Percentiles rank a stretch among this genome's conserved stretches.
Conservation (phyloP, 2,888 invertebrate species). For the Tridacna crocea region DNA sequence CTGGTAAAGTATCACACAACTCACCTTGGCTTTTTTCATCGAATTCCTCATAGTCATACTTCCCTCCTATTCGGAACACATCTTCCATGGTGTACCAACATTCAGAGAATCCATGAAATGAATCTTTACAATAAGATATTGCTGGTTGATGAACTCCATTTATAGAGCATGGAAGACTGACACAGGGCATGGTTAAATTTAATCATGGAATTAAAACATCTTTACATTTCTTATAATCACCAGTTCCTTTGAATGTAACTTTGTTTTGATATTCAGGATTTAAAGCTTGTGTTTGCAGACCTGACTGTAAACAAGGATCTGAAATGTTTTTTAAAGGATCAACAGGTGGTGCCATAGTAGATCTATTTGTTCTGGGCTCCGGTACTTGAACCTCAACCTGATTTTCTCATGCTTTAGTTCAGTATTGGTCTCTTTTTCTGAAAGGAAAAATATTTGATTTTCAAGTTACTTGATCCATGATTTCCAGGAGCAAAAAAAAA, state of each 20-base stretch:
- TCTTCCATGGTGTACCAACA: conserved; percentile 85
- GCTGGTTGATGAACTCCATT: conserved; percentile 83
- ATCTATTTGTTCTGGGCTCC: background rate
- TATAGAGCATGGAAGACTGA: conserved; percentile 80
- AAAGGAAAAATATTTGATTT: background rate
- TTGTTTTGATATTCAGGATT: conserved; percentile 44
- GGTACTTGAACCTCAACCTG: background rate
- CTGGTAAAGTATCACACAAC: background rate
- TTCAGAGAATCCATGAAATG: conserved; percentile 85
- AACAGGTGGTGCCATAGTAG: background rate
- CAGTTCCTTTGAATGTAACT: conserved; percentile 78
- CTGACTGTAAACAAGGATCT: conserved; percentile 83
- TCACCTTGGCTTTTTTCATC: conserved; percentile 81
- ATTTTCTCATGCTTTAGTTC: background rate
- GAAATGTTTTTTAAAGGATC: conserved; percentile 48
- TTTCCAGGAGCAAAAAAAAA: too few relatives aligned
- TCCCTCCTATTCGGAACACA: conserved; percentile 83
- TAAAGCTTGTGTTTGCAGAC: conserved; percentile 59
- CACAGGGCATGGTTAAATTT: conserved; percentile 77
- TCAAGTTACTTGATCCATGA: too few relatives aligned
- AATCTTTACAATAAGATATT: conserved; percentile 75
- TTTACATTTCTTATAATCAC: conserved; percentile 81
- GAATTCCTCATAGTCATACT: conserved; percentile 80
- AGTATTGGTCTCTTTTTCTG: conserved; percentile 6
- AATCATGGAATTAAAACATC: conserved; percentile 74